Conservation (phyloP, 2,113 vertebrate genomes). For the Carollia perspicillata region DNA sequence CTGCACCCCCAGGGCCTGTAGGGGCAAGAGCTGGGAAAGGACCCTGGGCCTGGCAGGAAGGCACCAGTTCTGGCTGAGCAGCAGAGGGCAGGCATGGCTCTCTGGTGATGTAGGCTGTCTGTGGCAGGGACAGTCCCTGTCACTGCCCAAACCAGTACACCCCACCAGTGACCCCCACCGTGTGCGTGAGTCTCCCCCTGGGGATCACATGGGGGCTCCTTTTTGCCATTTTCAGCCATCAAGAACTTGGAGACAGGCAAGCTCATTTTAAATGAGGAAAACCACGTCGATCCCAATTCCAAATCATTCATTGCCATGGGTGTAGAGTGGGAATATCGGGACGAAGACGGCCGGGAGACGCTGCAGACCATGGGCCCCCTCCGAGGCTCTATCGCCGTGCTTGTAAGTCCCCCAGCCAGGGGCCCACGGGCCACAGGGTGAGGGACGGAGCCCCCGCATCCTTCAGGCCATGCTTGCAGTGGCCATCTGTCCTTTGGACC, state of each 20-base stretch:
- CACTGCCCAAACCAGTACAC: neutral
- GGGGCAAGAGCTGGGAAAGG: neutral
- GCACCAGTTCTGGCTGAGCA: accelerated
- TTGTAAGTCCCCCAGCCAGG: constrained; percentile 83
- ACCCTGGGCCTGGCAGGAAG: neutral
- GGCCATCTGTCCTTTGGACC: neutral
- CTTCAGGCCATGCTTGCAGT: neutral
- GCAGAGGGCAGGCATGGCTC: neutral
- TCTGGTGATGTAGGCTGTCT: neutral
- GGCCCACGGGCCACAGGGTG: accelerated
- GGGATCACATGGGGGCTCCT: neutral
- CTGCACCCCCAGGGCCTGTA: no score
- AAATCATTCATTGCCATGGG: constrained; percentile 93
- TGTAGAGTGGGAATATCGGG: constrained; percentile 95
- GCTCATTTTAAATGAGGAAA: constrained; percentile 92
- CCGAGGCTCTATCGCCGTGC: constrained; percentile 87
- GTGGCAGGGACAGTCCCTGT: neutral
- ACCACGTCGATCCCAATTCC: constrained; percentile 85
- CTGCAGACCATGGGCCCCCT: constrained; percentile 95
- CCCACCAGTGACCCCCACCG: accelerated
- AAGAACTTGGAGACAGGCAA: constrained; percentile 93
- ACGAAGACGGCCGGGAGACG: constrained; percentile 90
- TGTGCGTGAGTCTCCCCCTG: accelerated
- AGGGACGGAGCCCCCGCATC: neutral
- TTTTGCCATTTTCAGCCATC: constrained; percentile 84